Evolutionary conservation across 2,113 vertebrate genomes (phyloP).

Genomic region (Cathartes aura): DNA sequence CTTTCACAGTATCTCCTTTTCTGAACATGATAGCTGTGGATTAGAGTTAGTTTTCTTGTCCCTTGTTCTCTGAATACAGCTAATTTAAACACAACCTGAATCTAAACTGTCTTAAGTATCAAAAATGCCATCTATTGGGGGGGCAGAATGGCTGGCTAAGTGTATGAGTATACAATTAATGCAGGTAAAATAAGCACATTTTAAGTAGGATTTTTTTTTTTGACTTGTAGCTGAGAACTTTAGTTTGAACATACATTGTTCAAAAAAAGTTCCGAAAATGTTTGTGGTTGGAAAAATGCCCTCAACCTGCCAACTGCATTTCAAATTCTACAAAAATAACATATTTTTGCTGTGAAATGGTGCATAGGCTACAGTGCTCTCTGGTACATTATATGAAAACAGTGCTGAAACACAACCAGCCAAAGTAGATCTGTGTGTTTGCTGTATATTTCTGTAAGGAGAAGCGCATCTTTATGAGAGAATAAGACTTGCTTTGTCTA

Average conservation of each 20-base stretch:
- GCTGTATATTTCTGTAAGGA: slow-evolving; percentile 21
- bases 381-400: slow-evolving; percentile 19
- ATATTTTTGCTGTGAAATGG: slow-evolving; percentile 51
- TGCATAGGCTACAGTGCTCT: slow-evolving; percentile 21
- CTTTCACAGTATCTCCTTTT: neutral
- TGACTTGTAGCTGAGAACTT: slow-evolving; percentile 16
- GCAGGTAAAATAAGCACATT: neutral
- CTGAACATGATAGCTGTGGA: neutral
- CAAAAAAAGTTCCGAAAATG: slow-evolving; percentile 40
- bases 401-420: slow-evolving; percentile 37
- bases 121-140: neutral
- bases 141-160: neutral
- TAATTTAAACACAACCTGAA: neutral
- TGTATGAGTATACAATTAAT: neutral
- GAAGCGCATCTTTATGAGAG: neutral
- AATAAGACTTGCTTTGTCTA: neutral
- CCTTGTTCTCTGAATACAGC: neutral
- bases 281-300: slow-evolving; percentile 60
- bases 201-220: neutral
- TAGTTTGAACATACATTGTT: slow-evolving; percentile 38
- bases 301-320: slow-evolving; percentile 50
- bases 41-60: neutral
- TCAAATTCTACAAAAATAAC: slow-evolving; percentile 60
- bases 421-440: neutral
- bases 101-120: neutral